Percentiles rank a stretch among this genome's conserved stretches.
Conservation (phyloP, 2,888 invertebrate species). For the Teinopalpus imperialis region DNA sequence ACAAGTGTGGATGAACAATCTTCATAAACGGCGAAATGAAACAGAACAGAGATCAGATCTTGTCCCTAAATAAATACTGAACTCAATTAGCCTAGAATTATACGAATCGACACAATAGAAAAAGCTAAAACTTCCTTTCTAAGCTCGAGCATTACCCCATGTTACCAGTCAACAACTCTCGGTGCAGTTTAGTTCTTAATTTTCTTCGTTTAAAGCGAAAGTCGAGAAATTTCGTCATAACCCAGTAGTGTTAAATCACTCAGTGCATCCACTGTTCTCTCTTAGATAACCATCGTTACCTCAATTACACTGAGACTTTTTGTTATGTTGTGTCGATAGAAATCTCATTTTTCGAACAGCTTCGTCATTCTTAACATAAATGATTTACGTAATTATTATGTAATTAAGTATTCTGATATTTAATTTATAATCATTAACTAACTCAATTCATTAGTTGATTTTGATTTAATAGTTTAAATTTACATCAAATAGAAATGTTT, state of each 20-base stretch:
- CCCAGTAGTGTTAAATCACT: slow-evolving; percentile 39
- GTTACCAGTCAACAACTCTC: not conserved
- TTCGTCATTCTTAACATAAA: not conserved
- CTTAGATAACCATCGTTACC: slow-evolving; percentile 47
- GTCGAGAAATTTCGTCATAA: slow-evolving; percentile 36
- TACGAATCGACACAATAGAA: too few species aligned
- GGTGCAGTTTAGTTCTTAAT: slow-evolving; percentile 25
- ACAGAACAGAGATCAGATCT: too few species aligned
- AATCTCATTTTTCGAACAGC: slow-evolving; percentile 28
- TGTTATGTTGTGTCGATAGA: slow-evolving; percentile 30
- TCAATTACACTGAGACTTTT: slow-evolving; percentile 40
- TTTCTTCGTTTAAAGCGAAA: slow-evolving; percentile 35
- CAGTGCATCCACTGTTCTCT: slow-evolving; percentile 40
- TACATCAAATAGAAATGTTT: too few species aligned
- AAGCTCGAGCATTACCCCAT: not conserved
- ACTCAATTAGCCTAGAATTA: too few species aligned
- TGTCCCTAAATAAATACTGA: too few species aligned
- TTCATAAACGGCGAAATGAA: too few species aligned
- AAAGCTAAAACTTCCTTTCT: too few species aligned
- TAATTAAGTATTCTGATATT: too few species aligned
- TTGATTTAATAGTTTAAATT: too few species aligned
- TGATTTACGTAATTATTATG: not conserved
- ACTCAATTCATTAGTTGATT: too few species aligned
- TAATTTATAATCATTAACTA: too few species aligned
- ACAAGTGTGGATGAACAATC: too few species aligned